Percentiles rank a stretch among this genome's conserved stretches.
Evolutionary conservation across 2,888 invertebrate species (phyloP).

Genomic region (Nudaria mundana): DNA sequence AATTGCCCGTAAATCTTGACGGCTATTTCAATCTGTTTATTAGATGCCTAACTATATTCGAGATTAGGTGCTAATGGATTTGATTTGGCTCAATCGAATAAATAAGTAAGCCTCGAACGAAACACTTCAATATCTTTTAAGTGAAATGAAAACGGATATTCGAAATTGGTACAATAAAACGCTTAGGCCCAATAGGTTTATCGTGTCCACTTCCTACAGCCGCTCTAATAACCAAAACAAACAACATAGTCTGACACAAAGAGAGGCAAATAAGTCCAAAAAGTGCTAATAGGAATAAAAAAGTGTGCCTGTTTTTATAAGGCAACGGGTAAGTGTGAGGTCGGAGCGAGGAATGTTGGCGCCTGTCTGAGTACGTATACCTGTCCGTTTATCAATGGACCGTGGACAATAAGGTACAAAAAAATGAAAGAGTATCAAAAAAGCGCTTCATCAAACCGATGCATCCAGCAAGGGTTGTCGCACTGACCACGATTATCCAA

Average conservation of each 20-base stretch:
- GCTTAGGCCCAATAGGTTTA: conserved; percentile 77
- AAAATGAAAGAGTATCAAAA: conserved; percentile 67
- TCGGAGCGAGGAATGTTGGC: conserved; percentile 80
- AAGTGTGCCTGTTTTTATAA: conserved; percentile 78
- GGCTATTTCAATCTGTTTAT: conserved; percentile 34
- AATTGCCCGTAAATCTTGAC: conserved; percentile 21
- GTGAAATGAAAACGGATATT: conserved; percentile 67
- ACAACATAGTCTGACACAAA: conserved; percentile 73
- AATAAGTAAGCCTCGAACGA: conserved; percentile 39
- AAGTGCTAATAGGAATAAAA: conserved; percentile 73
- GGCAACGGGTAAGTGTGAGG: conserved; percentile 78
- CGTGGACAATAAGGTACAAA: conserved; percentile 69
- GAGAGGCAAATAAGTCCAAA: conserved; percentile 75
- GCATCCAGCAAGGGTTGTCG: conserved; percentile 75
- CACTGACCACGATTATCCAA: conserved; percentile 36
- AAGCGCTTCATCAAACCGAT: conserved; percentile 77
- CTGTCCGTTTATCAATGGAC: conserved; percentile 81
- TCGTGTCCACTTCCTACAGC: conserved; percentile 77
- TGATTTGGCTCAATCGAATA: conserved; percentile 44
- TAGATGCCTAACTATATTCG: conserved; percentile 19
- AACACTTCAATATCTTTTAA: conserved; percentile 38
- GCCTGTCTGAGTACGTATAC: conserved; percentile 81
- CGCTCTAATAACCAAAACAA: conserved; percentile 79
- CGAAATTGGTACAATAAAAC: conserved; percentile 78
- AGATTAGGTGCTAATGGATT: conserved; percentile 61